Evolutionary conservation across 2,797 vertebrate species (phyloP).

Genomic region (Orientallactaga sibirica): DNA sequence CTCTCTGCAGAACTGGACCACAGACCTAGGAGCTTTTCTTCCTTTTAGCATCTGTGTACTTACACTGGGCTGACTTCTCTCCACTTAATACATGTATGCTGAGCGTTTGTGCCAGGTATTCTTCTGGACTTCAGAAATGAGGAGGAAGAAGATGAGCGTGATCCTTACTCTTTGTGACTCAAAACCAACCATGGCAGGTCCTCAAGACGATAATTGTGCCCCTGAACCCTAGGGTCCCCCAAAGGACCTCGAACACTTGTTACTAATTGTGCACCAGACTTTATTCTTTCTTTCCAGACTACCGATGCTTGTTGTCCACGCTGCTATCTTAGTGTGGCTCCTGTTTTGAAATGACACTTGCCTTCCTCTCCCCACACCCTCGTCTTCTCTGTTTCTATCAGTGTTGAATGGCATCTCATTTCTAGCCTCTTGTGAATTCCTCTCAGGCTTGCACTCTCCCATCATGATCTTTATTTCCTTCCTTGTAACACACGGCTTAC

Average conservation of each 20-base stretch:
- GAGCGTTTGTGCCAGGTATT: background rate
- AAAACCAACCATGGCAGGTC: background rate
- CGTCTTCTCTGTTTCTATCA: background rate
- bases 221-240: background rate
- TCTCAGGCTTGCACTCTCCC: background rate
- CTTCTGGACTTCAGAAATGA: background rate
- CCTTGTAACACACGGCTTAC: background rate
- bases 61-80: background rate
- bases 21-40: background rate
- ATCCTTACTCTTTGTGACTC: background rate
- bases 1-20: background rate
- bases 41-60: background rate
- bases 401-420: background rate
- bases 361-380: rapidly evolving
- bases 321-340: background rate
- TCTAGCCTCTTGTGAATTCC: background rate
- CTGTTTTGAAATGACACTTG: background rate
- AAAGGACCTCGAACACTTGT: rapidly evolving
- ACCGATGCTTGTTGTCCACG: background rate
- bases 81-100: background rate
- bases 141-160: rapidly evolving
- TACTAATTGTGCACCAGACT: background rate
- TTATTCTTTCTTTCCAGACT: background rate
- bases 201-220: rapidly evolving
- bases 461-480: background rate